Evolutionary conservation across 2,797 vertebrate species (phyloP).

Genomic region (Enteromius fasciolatus): DNA sequence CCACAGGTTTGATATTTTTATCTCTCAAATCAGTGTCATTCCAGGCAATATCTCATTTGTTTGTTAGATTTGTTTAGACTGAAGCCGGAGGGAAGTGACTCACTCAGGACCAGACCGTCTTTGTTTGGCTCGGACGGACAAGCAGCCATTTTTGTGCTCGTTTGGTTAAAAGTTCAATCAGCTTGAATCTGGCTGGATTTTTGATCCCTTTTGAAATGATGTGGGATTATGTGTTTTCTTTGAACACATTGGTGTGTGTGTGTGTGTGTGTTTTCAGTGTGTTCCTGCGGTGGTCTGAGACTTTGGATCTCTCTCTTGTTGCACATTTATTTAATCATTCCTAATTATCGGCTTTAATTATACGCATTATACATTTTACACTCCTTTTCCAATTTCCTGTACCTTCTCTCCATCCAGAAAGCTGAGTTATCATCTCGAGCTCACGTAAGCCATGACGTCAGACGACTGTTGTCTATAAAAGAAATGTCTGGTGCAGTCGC

Average conservation of each 20-base stretch:
- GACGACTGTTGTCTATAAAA: constrained; percentile 29
- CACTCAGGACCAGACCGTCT: neutral
- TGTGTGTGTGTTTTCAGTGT: neutral
- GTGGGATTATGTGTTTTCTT: constrained; percentile 14
- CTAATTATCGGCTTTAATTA: constrained; percentile 3
- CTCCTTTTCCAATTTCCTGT: constrained; percentile 1
- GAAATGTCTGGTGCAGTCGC: neutral
- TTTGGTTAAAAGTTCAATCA: constrained; percentile 26
- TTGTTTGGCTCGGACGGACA: neutral
- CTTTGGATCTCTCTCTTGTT: constrained; percentile 3
- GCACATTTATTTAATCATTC: constrained; percentile 7
- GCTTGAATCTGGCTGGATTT: neutral
- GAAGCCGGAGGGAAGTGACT: neutral
- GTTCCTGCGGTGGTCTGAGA: neutral
- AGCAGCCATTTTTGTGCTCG: constrained; percentile 17
- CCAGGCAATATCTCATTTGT: neutral
- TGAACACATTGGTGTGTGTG: neutral
- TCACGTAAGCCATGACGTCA: constrained; percentile 15
- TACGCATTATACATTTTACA: constrained; percentile 4
- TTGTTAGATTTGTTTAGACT: constrained; percentile 36
- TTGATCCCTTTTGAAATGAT: too few relatives aligned
- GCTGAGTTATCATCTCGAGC: constrained; percentile 15
- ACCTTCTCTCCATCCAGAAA: constrained; percentile 5
- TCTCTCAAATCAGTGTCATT: neutral
- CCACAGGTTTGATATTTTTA: neutral